phyloP scores from a whole-genome alignment of 2,113 vertebrate species.

The Porphyrio hochstetteri region DNA sequence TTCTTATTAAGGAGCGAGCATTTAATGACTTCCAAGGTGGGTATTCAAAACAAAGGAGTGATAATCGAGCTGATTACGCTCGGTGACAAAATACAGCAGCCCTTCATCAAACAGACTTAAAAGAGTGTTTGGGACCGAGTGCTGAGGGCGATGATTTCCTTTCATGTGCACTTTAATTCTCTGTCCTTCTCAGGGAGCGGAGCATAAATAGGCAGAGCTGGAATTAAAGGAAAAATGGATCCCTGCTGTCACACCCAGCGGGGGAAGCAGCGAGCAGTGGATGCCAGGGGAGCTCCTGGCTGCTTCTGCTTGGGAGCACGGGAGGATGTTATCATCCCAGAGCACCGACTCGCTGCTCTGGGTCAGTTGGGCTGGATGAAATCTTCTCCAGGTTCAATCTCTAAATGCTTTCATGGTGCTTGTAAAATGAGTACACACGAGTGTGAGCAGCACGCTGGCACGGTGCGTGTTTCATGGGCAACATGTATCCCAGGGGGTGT shows the following conservation, averaged over 20 bases:
- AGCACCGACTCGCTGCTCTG: not conserved
- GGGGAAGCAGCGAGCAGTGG: not conserved
- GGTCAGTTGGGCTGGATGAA: not conserved
- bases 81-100: not conserved
- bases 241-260: not conserved
- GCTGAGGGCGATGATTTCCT: conserved; percentile 50
- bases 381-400: not conserved
- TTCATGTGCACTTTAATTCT: conserved; percentile 61
- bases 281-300: not conserved
- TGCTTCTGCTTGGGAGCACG: not conserved
- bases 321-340: not conserved
- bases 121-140: conserved; percentile 20
- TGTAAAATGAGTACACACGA: accelerated
- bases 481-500: not conserved
- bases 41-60: conserved; percentile 21
- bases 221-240: conserved; percentile 50
- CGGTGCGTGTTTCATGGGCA: accelerated
- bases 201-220: conserved; percentile 29
- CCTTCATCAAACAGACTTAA: conserved; percentile 24
- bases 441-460: not conserved
- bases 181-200: conserved; percentile 41
- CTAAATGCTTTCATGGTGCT: not conserved
- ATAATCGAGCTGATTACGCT: not conserved
- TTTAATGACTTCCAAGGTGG: conserved; percentile 46
- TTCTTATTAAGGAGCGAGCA: conserved; percentile 48